Conservation (phyloP, 2,113 vertebrate species). For the Ceyx margarethae region DNA sequence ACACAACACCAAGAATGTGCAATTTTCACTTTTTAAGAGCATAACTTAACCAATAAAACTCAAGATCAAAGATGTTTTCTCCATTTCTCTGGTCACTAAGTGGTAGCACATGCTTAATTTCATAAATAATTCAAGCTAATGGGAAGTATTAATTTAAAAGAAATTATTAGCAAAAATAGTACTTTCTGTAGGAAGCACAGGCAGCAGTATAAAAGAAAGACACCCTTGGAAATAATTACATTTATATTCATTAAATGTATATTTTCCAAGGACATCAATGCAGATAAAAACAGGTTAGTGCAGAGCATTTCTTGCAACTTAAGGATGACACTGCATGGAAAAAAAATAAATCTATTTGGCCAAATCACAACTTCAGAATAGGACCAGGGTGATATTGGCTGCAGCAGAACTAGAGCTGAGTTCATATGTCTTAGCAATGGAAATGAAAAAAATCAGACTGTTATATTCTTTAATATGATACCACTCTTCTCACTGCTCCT, state of each 20-base stretch:
- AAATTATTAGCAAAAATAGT: slow-evolving; percentile 66
- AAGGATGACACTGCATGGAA: not conserved
- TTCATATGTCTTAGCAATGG: not conserved
- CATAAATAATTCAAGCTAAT: slow-evolving; percentile 78
- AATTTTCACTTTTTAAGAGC: slow-evolving; percentile 42
- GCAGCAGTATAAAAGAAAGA: not conserved
- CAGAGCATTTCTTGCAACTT: not conserved
- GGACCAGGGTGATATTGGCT: not conserved
- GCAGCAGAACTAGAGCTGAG: not conserved
- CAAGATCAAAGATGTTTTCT: slow-evolving; percentile 62
- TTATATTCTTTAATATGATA: not conserved
- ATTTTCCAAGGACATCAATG: slow-evolving; percentile 39
- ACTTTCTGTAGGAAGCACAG: slow-evolving; percentile 43
- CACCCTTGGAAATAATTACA: slow-evolving; percentile 39
- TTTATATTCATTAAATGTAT: slow-evolving; percentile 43
- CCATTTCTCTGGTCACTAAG: slow-evolving; percentile 67
- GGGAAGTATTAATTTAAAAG: slow-evolving; percentile 73
- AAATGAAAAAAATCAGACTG: not conserved
- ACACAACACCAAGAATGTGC: slow-evolving; percentile 44
- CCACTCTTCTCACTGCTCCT: not conserved
- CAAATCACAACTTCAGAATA: not conserved
- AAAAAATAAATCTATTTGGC: not conserved
- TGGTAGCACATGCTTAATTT: slow-evolving; percentile 62
- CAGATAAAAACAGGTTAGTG: not conserved
- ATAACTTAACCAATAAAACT: slow-evolving; percentile 53